Percentiles rank a stretch among this genome's conserved stretches.
These are phyloP conservation scores for Ursus arctos DNA, from an alignment of 2,113 vertebrate genomes.

Conservation along the genomic window DNA sequence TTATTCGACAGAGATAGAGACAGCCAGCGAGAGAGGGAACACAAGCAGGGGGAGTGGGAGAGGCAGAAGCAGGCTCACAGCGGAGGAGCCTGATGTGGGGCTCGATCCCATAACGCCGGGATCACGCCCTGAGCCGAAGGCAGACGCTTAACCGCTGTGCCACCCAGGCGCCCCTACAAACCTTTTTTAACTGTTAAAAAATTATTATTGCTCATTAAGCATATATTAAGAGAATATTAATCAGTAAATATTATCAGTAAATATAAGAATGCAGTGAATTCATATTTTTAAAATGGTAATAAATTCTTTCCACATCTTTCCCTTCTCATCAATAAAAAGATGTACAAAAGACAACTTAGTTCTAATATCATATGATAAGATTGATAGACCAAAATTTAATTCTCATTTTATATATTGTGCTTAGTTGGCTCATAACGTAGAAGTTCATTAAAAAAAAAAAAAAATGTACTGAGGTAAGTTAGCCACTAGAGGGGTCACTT, in stretches of 20 bases:
- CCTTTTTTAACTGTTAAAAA: neutral
- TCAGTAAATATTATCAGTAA: neutral
- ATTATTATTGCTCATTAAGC: neutral
- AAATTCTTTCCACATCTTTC: neutral
- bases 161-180: too few species aligned
- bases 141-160: too few species aligned
- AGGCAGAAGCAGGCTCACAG: too few species aligned
- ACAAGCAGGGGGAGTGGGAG: too few species aligned
- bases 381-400: neutral
- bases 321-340: neutral
- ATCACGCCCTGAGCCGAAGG: too few species aligned
- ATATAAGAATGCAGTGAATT: neutral
- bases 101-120: too few species aligned
- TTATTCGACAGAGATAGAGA: too few species aligned
- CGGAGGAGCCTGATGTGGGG: too few species aligned
- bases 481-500: constrained; percentile 71
- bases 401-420: neutral
- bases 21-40: too few species aligned
- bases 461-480: neutral
- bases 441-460: neutral
- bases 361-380: neutral
- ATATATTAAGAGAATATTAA: neutral
- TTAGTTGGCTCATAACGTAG: neutral
- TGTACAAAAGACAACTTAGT: neutral
- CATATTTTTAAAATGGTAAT: neutral